These are phyloP conservation scores for Corythucha ciliata DNA, from an alignment of 2,888 invertebrate genomes.

Conservation along the genomic window DNA sequence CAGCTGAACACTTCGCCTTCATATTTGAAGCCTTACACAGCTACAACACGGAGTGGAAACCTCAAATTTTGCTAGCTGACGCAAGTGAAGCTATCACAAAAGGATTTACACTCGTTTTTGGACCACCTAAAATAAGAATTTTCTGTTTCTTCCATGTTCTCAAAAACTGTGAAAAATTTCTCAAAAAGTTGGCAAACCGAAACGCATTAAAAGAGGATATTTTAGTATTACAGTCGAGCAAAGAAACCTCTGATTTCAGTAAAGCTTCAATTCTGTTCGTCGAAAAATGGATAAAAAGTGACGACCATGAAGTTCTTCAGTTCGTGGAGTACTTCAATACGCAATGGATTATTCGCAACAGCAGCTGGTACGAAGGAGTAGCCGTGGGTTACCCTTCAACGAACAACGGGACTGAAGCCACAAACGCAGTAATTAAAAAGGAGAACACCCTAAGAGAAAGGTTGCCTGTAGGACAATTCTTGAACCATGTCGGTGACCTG, in stretches of 20 bases:
- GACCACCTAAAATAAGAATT: neutral
- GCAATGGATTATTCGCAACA: neutral
- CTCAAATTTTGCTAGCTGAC: neutral
- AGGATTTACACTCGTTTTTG: neutral
- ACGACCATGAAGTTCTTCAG: neutral
- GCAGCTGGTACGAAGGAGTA: conserved; percentile 7
- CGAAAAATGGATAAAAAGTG: neutral
- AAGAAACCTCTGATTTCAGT: neutral
- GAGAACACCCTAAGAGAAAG: conserved; percentile 10
- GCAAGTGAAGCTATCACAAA: neutral
- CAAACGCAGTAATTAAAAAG: conserved; percentile 2
- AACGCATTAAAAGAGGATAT: conserved; percentile 1
- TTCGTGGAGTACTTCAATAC: conserved; percentile 1
- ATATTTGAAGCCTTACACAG: neutral
- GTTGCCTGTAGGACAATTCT: conserved; percentile 2
- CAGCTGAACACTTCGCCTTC: neutral
- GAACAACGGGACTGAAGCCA: conserved; percentile 6
- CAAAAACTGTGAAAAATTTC: neutral
- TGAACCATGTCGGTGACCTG: neutral
- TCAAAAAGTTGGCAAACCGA: neutral
- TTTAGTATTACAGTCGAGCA: neutral
- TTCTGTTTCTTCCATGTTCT: neutral
- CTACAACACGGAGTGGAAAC: neutral
- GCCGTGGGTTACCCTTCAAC: conserved; percentile 5
- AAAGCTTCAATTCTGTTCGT: neutral